Conservation (phyloP, 2,888 invertebrate genomes). For the Pseudococcus jackbeardsleyi region DNA sequence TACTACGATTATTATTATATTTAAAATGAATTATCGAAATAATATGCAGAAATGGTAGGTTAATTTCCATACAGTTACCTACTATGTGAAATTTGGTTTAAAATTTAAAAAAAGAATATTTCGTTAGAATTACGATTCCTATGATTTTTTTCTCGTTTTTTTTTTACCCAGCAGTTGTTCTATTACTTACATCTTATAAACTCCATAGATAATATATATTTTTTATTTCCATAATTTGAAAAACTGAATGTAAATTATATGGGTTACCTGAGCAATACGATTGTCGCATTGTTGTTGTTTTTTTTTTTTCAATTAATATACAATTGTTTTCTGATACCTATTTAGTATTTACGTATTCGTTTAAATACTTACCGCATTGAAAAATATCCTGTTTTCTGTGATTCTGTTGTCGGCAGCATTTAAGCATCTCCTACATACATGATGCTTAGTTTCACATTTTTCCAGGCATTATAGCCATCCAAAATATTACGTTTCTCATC, state of each 20-base stretch:
- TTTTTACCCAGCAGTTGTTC: background rate
- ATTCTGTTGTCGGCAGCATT: constrained; percentile 40
- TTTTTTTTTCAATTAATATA: constrained; percentile 10
- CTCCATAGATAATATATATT: background rate
- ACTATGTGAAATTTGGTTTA: background rate
- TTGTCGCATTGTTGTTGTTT: background rate
- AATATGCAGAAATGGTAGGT: background rate
- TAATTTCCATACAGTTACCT: background rate
- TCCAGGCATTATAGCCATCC: no score
- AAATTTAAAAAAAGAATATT: background rate
- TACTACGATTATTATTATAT: background rate
- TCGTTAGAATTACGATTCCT: background rate
- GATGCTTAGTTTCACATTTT: no score
- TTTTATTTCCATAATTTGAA: background rate
- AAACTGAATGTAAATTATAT: background rate
- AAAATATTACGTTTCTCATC: no score
- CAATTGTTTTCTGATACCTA: background rate
- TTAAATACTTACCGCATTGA: background rate
- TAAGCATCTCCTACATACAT: no score
- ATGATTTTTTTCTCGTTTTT: background rate
- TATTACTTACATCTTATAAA: background rate
- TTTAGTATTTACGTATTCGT: background rate
- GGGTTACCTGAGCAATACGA: constrained; percentile 24
- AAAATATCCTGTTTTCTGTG: constrained; percentile 35
- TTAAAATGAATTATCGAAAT: background rate